Percentiles rank a stretch among this genome's conserved stretches.
Conservation (phyloP, 2,797 vertebrate species). For the Takifugu rubripes region DNA sequence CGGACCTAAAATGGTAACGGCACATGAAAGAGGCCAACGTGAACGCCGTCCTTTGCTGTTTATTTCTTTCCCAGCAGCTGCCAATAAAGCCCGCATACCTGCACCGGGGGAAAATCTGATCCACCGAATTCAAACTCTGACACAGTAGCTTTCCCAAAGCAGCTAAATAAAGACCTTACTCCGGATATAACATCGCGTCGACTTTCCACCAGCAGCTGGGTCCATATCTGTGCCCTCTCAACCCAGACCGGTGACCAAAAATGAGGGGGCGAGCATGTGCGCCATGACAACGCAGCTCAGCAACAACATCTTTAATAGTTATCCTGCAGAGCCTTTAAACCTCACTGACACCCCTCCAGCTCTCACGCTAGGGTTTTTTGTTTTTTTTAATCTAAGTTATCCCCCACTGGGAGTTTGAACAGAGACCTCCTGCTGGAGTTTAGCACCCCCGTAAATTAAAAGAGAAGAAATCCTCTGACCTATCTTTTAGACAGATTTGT, state of each 20-base stretch:
- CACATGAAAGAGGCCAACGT: constrained; percentile 41
- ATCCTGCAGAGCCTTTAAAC: constrained; percentile 36
- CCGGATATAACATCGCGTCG: constrained; percentile 6
- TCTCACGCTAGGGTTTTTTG: constrained; percentile 37
- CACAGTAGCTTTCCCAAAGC: constrained; percentile 29
- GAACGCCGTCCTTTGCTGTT: constrained; percentile 51
- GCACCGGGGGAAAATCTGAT: constrained; percentile 24
- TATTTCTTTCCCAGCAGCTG: constrained; percentile 51
- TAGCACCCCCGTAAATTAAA: constrained; percentile 36
- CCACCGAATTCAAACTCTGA: constrained; percentile 28
- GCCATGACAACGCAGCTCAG: constrained; percentile 60
- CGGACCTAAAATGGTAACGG: constrained; percentile 74
- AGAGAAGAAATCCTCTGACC: constrained; percentile 53
- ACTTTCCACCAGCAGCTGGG: constrained; percentile 59
- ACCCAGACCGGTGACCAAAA: constrained; percentile 36
- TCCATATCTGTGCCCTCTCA: constrained; percentile 46
- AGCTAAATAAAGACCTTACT: constrained; percentile 31
- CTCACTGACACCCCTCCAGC: constrained; percentile 9
- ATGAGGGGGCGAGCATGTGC: constrained; percentile 45
- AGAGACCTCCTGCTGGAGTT: constrained; percentile 2
- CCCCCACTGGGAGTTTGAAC: constrained; percentile 29
- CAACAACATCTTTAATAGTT: constrained; percentile 63
- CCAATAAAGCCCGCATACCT: constrained; percentile 44
- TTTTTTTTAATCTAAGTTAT: constrained; percentile 57
- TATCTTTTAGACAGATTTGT: constrained; percentile 51